phyloP scores from a whole-genome alignment of 2,888 invertebrate genomes.

The Ommatoiulus sabulosus region DNA sequence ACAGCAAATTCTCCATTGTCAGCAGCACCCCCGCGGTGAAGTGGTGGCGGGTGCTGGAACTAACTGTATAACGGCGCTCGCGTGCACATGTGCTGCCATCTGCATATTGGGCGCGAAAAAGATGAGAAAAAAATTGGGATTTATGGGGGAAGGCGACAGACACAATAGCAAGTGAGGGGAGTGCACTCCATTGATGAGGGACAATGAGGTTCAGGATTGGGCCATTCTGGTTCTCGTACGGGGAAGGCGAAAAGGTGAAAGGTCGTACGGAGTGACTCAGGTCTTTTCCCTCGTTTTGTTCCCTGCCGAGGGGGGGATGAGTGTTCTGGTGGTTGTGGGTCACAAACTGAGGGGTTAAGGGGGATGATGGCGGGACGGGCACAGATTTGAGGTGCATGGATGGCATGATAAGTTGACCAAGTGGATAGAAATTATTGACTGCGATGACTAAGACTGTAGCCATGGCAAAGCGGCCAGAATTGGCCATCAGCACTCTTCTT shows the following conservation, averaged over 20 bases:
- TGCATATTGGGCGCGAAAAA: constrained; percentile 6
- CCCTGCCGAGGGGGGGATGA: not conserved
- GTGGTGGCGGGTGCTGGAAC: not conserved
- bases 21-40: not conserved
- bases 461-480: constrained; percentile 12
- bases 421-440: constrained; percentile 13
- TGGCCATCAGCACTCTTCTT: not conserved
- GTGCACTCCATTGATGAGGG: not conserved
- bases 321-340: too few species aligned
- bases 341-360: not conserved
- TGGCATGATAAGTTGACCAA: constrained; percentile 18
- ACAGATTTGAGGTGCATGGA: constrained; percentile 50
- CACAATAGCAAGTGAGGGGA: not conserved
- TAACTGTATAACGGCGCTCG: not conserved
- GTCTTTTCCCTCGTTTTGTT: constrained; percentile 73
- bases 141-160: not conserved
- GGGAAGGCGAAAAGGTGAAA: constrained; percentile 10
- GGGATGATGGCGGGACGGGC: not conserved
- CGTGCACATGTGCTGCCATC: not conserved
- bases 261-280: constrained; percentile 58
- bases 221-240: not conserved
- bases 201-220: constrained; percentile 19
- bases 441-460: constrained; percentile 34
- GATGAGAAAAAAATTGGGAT: not conserved
- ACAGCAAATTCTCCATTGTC: not conserved